Percentiles rank a stretch among this genome's conserved stretches.
Evolutionary conservation across 1,140 invertebrate genomes (phyloP).

Genomic region (Diorhabda sublineata): DNA sequence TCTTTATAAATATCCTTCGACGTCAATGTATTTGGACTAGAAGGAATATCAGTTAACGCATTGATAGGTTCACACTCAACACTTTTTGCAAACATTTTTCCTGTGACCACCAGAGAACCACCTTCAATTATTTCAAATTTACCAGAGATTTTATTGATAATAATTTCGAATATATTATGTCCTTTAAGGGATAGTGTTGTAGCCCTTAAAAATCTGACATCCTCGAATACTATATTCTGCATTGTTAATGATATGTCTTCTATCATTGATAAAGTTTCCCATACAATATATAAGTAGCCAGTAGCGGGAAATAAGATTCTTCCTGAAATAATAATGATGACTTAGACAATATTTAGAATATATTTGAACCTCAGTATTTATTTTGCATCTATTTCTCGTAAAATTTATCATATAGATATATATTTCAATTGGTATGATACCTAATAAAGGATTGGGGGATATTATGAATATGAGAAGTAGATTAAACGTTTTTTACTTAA

Average conservation of each 20-base stretch:
- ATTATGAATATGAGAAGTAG: no score
- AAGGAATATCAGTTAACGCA: no score
- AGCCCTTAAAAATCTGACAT: conserved; percentile 78
- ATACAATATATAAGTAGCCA: conserved; percentile 78
- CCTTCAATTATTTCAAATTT: conserved; percentile 66
- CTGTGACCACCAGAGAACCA: conserved; percentile 71
- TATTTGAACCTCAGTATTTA: no score
- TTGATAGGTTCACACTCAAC: no score
- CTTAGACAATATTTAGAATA: no score
- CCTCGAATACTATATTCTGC: conserved; percentile 78
- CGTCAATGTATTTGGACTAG: not conserved
- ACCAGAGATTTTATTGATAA: conserved; percentile 76
- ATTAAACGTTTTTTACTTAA: no score
- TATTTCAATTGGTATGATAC: no score
- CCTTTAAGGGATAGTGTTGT: conserved; percentile 72
- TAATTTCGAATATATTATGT: conserved; percentile 69
- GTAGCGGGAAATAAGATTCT: conserved; percentile 86
- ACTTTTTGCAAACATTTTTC: conserved; percentile 37
- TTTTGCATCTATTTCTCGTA: no score
- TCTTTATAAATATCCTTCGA: conserved; percentile 89
- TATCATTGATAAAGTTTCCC: conserved; percentile 83
- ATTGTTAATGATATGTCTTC: conserved; percentile 59
- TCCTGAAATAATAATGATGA: conserved; percentile 48
- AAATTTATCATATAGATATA: no score
- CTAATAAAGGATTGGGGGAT: no score